Base-by-base conservation (phyloP, 2,888 invertebrate species). In the Heteromyza rotundicornis region DNA sequence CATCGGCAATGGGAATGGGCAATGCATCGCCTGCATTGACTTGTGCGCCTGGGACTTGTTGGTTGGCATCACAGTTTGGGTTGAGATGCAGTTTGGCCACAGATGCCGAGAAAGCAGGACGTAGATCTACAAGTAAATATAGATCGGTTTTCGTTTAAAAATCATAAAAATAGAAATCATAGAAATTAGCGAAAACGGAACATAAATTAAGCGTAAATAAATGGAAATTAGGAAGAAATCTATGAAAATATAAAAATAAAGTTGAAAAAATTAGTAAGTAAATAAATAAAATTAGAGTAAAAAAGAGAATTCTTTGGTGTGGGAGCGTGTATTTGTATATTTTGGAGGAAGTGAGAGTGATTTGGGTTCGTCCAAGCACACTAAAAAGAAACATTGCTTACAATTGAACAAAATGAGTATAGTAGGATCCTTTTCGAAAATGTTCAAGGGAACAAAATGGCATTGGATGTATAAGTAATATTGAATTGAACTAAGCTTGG, bases 31-130 rank as follows among this genome's bases (percentile, higher is more conserved):
- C 24, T 40, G 49, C 50, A 27, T 61, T 59, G 61, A 57, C 23
- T 36, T 23, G 19, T 44, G 56, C 7, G 55, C 56, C 27, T 50
- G 58, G 56, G 47, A 27, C 19, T 32, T 64, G 70, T 68, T 71
- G 67, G 67, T 67, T 66, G 3, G 66, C 68, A 70, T 73, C 77
- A 69, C 78, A 78, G 64, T 77, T 70, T 44, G 73, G 72, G 70
- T 79, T 79, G 71, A 73, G 70, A 70, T 78, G 77, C 70, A 81
- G 74, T 81, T 81, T 82, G 71, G 79, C 75, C 75, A 76, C 78
- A 68, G 82, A 80, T 75, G 81, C 83, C 80, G 83, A 83, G 82
- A 84, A 84, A 84, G 83, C 82, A 83, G 83, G 82, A 81, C 82
- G 81, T 72, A 78, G 81, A 83, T 84, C 84, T 84, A 84, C 81